Conservation (phyloP, 2,888 invertebrate species). For the Parapristionchus giblindavisi region DNA sequence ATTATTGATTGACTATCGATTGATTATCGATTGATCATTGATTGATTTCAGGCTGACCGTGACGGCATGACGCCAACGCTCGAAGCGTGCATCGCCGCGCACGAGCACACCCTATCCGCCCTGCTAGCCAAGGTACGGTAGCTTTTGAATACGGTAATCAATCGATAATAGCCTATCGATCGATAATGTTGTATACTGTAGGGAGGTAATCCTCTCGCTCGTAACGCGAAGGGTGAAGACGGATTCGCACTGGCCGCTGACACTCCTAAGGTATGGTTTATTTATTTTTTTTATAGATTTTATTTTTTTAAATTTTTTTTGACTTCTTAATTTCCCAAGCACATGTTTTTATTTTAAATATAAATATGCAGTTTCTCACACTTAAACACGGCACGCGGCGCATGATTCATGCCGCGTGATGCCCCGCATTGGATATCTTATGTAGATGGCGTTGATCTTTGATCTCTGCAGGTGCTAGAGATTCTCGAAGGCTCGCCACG, state of each 20-base stretch:
- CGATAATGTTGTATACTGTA: no score
- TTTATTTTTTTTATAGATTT: no score
- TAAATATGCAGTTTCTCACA: no score
- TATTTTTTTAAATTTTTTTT: no score
- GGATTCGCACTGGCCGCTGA: slow-evolving; percentile 53
- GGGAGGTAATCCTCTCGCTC: slow-evolving; percentile 66
- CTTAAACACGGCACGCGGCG: no score
- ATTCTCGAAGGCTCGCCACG: slow-evolving; percentile 21
- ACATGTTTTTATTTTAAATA: no score
- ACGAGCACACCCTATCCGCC: slow-evolving; percentile 60
- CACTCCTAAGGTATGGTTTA: slow-evolving; percentile 20
- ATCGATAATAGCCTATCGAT: no score
- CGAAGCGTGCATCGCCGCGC: slow-evolving; percentile 59
- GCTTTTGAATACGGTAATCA: no score
- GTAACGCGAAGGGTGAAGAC: slow-evolving; percentile 58
- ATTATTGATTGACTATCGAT: not conserved
- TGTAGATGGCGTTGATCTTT: not conserved
- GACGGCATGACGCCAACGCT: slow-evolving; percentile 58
- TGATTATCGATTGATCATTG: not conserved
- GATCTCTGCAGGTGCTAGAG: slow-evolving; percentile 16
- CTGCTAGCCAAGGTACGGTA: no score
- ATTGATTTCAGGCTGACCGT: slow-evolving; percentile 14
- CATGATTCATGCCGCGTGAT: not conserved
- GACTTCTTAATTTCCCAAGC: no score
- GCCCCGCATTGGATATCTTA: not conserved